A percentile compares a stretch with the other conserved stretches of the same genome.
These are phyloP conservation scores for Calliphora vicina DNA, from an alignment of 1,140 invertebrate species.

Conservation along the genomic window DNA sequence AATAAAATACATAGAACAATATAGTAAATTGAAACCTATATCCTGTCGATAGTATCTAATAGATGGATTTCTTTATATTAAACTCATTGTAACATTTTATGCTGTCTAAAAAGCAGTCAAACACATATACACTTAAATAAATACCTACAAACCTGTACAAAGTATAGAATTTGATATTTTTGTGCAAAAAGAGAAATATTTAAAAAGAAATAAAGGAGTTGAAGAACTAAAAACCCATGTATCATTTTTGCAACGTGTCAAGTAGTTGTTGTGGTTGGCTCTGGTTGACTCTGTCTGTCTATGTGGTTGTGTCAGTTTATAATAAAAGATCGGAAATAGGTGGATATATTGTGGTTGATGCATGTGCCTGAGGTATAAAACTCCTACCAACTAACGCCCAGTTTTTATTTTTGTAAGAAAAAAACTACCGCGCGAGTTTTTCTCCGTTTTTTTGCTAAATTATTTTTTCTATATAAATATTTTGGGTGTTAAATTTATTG, in stretches of 20 bases:
- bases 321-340: slow-evolving; percentile 6
- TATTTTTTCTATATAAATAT: background rate
- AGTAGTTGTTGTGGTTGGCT: slow-evolving; percentile 5
- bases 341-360: slow-evolving; percentile 16
- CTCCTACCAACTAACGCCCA: background rate
- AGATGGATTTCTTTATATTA: background rate
- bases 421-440: background rate
- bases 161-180: background rate
- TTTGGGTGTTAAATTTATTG: background rate
- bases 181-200: too few relatives aligned
- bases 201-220: background rate
- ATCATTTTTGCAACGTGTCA: slow-evolving; percentile 1
- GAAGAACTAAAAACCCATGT: background rate
- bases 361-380: background rate
- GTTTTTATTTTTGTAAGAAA: background rate
- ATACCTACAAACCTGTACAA: background rate
- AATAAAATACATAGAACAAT: background rate
- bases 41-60: slow-evolving; percentile 4
- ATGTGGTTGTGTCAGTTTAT: background rate
- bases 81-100: background rate
- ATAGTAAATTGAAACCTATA: background rate
- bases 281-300: background rate
- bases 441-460: background rate
- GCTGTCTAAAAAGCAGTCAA: background rate
- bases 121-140: too few relatives aligned